Conservation (phyloP, 2,113 vertebrate genomes). For the Cariama cristata region DNA sequence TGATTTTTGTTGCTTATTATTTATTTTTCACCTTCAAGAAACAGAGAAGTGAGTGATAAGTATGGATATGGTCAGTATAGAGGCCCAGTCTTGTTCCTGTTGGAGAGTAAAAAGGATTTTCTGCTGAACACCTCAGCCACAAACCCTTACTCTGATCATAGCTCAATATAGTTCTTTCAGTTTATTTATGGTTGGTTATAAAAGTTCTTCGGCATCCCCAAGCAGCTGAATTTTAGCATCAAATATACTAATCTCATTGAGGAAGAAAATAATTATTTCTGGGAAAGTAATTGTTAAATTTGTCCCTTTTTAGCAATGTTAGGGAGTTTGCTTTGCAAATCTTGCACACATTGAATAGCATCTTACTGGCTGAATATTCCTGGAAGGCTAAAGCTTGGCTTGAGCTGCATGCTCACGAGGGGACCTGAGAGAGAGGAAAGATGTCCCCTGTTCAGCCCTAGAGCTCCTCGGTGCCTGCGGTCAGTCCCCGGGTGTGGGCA, state of each 20-base stretch:
- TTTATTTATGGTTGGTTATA: not conserved
- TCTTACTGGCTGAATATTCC: not conserved
- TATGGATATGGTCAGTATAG: not conserved
- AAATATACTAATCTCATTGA: not conserved
- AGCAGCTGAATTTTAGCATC: not conserved
- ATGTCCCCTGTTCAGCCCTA: not conserved
- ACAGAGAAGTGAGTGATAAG: not conserved
- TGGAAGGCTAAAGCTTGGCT: not conserved
- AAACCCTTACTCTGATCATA: not conserved
- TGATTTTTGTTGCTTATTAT: not conserved
- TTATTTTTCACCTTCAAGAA: not conserved
- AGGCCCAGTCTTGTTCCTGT: not conserved
- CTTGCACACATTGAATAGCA: accelerated
- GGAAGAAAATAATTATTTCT: not conserved
- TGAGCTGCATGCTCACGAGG: not conserved
- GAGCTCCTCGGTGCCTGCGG: accelerated
- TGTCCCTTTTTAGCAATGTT: not conserved
- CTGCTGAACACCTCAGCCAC: not conserved
- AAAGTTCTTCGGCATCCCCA: not conserved
- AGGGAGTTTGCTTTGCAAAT: not conserved
- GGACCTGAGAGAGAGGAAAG: not conserved
- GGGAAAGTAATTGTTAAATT: not conserved
- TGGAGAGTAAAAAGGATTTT: not conserved
- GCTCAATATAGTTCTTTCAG: not conserved
- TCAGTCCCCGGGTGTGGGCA: accelerated